These are phyloP conservation scores for Heliangelus exortis DNA, from an alignment of 2,797 vertebrate species.

Conservation along the genomic window DNA sequence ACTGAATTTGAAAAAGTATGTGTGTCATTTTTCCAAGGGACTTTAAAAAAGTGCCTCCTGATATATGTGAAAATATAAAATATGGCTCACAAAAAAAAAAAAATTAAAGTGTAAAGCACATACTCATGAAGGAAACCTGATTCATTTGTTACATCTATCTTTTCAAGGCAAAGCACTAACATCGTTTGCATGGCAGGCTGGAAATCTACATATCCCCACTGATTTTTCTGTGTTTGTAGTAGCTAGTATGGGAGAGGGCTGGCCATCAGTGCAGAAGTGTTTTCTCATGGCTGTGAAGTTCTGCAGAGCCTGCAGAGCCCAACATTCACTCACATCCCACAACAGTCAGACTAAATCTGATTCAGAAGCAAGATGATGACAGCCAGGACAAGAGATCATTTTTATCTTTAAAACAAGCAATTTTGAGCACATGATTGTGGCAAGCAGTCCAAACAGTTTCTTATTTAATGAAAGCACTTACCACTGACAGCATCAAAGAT, in stretches of 20 bases:
- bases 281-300: not conserved
- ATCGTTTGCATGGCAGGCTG: not conserved
- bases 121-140: not conserved
- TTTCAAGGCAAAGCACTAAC: slow-evolving; percentile 12
- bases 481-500: not conserved
- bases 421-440: not conserved
- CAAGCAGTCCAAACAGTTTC: slow-evolving; percentile 5
- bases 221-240: slow-evolving; percentile 14
- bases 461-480: slow-evolving; percentile 20
- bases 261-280: not conserved
- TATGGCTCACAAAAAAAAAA: not conserved
- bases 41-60: slow-evolving; percentile 45
- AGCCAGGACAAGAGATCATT: slow-evolving; percentile 6
- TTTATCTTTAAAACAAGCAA: not conserved
- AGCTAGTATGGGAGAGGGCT: not conserved
- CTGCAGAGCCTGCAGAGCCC: not conserved
- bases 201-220: not conserved
- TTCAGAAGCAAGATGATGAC: slow-evolving; percentile 5
- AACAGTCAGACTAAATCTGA: not conserved
- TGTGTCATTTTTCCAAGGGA: slow-evolving; percentile 52
- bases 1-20: slow-evolving; percentile 38
- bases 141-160: slow-evolving; percentile 27
- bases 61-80: slow-evolving; percentile 47
- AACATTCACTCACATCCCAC: not conserved
- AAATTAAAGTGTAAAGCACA: slow-evolving; percentile 36